phyloP scores from a whole-genome alignment of 2,113 vertebrate genomes.

The Pontoporia blainvillei region DNA sequence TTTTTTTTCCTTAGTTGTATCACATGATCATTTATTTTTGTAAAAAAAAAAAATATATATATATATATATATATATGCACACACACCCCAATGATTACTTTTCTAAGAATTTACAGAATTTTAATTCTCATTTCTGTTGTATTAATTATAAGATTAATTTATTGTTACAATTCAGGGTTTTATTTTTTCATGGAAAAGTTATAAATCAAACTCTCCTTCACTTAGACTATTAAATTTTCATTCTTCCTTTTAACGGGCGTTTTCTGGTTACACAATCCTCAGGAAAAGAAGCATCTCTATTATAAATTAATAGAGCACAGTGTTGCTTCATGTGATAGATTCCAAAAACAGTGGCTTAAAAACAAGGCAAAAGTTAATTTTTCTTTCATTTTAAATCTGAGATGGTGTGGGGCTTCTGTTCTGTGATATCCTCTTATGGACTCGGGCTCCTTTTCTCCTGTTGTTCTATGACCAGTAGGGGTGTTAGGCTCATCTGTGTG shows the following conservation, averaged over 20 bases:
- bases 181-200: slow-evolving; percentile 23
- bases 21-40: background rate
- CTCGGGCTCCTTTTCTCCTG: background rate
- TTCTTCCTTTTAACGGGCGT: background rate
- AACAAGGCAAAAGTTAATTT: background rate
- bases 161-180: background rate
- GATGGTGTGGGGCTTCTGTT: background rate
- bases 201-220: background rate
- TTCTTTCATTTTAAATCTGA: background rate
- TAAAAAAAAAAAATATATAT: background rate
- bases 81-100: background rate
- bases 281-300: background rate
- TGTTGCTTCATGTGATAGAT: background rate
- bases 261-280: background rate
- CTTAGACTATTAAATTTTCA: background rate
- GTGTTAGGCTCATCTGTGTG: background rate
- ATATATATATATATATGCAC: too few relatives aligned
- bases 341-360: background rate
- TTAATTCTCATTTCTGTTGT: background rate
- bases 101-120: background rate
- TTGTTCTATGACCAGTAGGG: background rate
- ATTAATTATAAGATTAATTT: background rate
- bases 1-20: background rate
- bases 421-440: background rate
- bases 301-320: background rate